Conservation (phyloP, 2,888 invertebrate species). For the Drosophila mimica region DNA sequence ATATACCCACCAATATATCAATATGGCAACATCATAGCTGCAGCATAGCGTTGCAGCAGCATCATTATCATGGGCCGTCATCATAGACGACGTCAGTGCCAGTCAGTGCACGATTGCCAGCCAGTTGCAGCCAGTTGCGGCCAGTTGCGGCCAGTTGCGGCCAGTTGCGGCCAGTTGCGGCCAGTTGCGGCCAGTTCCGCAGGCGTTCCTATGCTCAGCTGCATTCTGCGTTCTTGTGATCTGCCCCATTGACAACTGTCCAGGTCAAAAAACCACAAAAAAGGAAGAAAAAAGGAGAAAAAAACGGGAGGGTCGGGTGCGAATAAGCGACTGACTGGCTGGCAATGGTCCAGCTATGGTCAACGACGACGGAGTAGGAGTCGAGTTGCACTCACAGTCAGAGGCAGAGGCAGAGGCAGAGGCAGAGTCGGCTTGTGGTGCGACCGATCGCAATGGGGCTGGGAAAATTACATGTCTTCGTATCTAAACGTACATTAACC, state of each 20-base stretch:
- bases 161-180: background rate
- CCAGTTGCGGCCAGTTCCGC: constrained; percentile 21
- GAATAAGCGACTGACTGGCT: constrained; percentile 50
- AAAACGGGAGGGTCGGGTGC: constrained; percentile 25
- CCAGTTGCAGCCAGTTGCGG: background rate
- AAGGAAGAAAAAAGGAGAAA: background rate
- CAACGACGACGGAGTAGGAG: constrained; percentile 6
- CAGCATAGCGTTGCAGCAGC: constrained; percentile 35
- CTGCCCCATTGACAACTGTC: constrained; percentile 71
- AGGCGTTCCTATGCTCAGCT: constrained; percentile 50
- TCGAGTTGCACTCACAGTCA: constrained; percentile 10
- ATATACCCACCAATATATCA: constrained; percentile 12
- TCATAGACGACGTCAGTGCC: constrained; percentile 14
- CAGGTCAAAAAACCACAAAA: constrained; percentile 18
- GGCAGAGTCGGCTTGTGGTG: constrained; percentile 9
- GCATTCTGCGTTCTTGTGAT: constrained; percentile 47
- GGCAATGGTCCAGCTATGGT: background rate
- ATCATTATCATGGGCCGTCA: constrained; percentile 74
- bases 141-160: background rate
- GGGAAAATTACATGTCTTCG: constrained; percentile 78
- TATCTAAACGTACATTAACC: constrained; percentile 80
- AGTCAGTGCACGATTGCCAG: constrained; percentile 15
- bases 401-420: background rate
- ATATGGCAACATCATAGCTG: constrained; percentile 26
- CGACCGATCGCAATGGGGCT: constrained; percentile 56